Percentiles rank a stretch among this genome's conserved stretches.
phyloP scores from a whole-genome alignment of 2,888 invertebrate species.

The Ctena decussata region DNA sequence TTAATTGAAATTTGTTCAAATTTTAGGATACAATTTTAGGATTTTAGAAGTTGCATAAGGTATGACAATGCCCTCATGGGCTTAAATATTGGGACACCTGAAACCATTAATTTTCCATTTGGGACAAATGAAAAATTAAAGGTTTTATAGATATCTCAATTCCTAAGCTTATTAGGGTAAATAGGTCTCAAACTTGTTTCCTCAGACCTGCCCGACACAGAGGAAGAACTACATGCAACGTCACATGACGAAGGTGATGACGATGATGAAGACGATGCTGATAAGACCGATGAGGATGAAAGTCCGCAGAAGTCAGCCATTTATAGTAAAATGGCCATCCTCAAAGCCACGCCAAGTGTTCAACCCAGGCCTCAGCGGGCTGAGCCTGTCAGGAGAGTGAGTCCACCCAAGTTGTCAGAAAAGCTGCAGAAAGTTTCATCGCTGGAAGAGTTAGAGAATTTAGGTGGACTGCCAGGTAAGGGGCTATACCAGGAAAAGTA shows the following conservation, averaged over 20 bases:
- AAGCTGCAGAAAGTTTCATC: background rate
- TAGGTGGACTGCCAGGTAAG: constrained; percentile 37
- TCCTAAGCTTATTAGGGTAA: no score
- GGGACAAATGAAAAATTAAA: no score
- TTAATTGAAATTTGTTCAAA: no score
- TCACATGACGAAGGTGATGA: constrained; percentile 20
- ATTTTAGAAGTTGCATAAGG: no score
- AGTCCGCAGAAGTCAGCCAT: constrained; percentile 4
- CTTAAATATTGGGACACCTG: no score
- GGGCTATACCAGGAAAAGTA: no score
- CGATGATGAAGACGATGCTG: constrained; percentile 25
- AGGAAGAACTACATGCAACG: constrained; percentile 12
- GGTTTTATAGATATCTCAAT: no score
- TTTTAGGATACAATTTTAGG: no score
- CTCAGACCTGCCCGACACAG: constrained; percentile 24
- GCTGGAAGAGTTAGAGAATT: constrained; percentile 60
- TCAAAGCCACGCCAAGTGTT: background rate
- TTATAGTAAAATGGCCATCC: background rate
- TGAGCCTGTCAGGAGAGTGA: background rate
- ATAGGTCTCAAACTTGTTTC: no score
- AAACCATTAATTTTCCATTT: no score
- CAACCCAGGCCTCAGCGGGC: background rate
- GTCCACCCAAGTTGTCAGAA: background rate
- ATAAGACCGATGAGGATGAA: background rate
- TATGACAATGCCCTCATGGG: no score